These are phyloP conservation scores for Capreolus pygargus DNA, from an alignment of 2,113 vertebrate species.

Conservation along the genomic window DNA sequence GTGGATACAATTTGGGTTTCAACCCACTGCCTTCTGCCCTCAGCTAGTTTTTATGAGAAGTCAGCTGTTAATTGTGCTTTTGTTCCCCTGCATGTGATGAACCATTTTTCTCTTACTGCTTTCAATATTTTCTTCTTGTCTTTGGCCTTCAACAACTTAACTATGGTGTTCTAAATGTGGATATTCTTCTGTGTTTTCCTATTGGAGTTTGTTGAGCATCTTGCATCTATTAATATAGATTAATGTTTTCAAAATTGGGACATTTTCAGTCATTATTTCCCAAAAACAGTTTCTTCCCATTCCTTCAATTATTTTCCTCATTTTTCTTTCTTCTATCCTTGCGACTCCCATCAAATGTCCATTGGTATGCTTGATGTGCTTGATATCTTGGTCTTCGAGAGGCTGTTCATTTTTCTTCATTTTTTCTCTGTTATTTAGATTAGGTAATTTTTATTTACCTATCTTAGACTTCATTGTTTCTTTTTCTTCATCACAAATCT, in stretches of 20 bases:
- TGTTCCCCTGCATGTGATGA: background rate
- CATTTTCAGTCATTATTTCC: background rate
- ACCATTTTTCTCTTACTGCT: background rate
- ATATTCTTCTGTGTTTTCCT: background rate
- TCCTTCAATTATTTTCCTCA: background rate
- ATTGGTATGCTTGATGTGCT: background rate
- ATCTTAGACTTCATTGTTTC: background rate
- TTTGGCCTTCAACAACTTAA: background rate
- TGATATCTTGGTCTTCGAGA: background rate
- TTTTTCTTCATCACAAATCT: background rate
- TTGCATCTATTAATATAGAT: background rate
- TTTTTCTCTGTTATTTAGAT: background rate
- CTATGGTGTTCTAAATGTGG: accelerated
- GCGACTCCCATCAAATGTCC: background rate
- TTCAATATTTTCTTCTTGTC: background rate
- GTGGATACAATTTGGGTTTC: background rate
- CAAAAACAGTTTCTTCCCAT: background rate
- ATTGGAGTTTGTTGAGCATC: background rate
- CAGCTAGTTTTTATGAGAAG: background rate
- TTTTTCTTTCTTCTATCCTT: background rate
- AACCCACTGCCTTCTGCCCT: background rate
- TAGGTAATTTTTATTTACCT: background rate
- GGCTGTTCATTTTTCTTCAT: background rate
- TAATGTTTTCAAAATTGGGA: background rate
- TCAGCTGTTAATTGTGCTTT: background rate